Base-by-base conservation (phyloP, 2,797 vertebrate species). In the Enteromius thamalakanensis region DNA sequence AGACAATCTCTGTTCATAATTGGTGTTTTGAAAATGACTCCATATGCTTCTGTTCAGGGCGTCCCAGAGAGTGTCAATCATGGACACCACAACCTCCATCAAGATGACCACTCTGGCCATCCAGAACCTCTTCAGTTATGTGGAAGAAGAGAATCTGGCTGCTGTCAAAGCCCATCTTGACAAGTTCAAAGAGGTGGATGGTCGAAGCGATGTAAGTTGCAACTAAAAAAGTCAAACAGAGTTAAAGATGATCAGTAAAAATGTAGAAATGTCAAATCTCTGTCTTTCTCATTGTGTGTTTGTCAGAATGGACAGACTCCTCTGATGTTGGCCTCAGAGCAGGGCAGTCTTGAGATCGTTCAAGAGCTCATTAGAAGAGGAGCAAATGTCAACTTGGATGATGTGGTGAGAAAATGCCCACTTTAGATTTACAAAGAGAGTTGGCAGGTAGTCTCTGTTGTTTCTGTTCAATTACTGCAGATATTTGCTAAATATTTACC, bases 111-210 rank as follows among this genome's bases (percentile, higher is more conserved):
- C 96, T 14, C 92, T 99, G 87, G 93, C 97, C 92, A 96, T 96
- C 90, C 97, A 98, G 94, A 99, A 97, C 90, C 95, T 99, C 68
- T 95, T 99, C 88, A 94, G 95, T 86, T 97, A 98, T 0, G 97
- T 99, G 55, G 98, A 99, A 91, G 97, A 99, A 92, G 98, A 98
- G 88, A 99, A 99, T 84, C 95, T 99, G 90, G 85, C 94, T 10
- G 98, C 96, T 3, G 92, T 99, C 79, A 97, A 95, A 88, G 91
- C 94, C 0, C 95, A 98, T 72, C 95, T 99, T 82, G 98, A 99
- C 87, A 98, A 98, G 74, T 98, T 96, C 92, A 98, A 97, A 91
- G 97, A 99, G 91, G 97, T 99, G 34, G 97, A 99, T 89, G 98
- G 98, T 77, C 96, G 97, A 86, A 99, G 97, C 49, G 98, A 99